A percentile compares a stretch with the other conserved stretches of the same genome.
phyloP scores from a whole-genome alignment of 2,888 invertebrate genomes.

The Siphlonurus alternatus region DNA sequence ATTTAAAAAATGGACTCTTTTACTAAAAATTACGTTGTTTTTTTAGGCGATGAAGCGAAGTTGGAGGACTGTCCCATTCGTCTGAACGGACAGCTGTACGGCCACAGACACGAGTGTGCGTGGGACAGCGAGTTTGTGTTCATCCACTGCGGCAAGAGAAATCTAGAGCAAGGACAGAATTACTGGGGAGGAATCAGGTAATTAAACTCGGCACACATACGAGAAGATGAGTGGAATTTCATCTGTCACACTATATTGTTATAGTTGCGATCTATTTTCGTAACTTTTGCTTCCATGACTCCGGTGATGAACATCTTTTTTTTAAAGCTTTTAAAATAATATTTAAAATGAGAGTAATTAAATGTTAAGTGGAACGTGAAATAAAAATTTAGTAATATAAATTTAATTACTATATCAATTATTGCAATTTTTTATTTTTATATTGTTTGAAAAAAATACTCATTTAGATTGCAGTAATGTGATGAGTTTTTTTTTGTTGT shows the following conservation, averaged over 20 bases:
- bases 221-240: not conserved
- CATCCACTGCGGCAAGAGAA: constrained; percentile 68
- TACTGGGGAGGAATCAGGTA: constrained; percentile 89
- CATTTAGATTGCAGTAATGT: too few species aligned
- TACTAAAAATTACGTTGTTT: constrained; percentile 26
- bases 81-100: constrained; percentile 76
- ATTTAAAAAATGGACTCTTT: not conserved
- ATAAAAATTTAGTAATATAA: too few species aligned
- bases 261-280: not conserved
- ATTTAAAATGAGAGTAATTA: too few species aligned
- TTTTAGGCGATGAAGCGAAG: constrained; percentile 53
- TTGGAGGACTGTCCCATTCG: constrained; percentile 75
- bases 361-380: too few species aligned
- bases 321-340: not conserved
- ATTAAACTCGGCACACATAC: too few species aligned
- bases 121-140: constrained; percentile 89
- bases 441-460: too few species aligned
- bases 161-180: constrained; percentile 42
- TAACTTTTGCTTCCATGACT: not conserved
- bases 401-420: too few species aligned
- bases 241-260: not conserved
- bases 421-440: too few species aligned
- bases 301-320: not conserved
- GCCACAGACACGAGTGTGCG: constrained; percentile 66
- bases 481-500: too few species aligned